A percentile compares a stretch with the other conserved stretches of the same genome.
phyloP scores from a whole-genome alignment of 2,797 vertebrate species.

The Ctenosaura bakeri region DNA sequence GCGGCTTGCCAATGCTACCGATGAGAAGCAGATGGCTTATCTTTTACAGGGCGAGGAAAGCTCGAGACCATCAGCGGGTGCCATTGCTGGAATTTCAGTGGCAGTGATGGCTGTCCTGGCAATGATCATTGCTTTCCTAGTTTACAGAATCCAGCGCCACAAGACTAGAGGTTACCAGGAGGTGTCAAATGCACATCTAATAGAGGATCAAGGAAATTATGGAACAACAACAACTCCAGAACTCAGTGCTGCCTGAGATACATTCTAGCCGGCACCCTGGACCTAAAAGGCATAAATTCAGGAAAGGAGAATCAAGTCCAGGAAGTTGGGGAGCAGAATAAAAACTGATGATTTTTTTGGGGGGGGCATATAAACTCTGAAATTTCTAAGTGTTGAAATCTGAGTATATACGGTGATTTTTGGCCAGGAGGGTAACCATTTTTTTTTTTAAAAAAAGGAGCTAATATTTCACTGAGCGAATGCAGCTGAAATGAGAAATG shows the following conservation, averaged over 20 bases:
- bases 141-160: background rate
- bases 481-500: background rate
- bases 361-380: background rate
- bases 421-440: background rate
- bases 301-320: background rate
- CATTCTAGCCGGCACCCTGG: background rate
- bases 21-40: constrained; percentile 29
- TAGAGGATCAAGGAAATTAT: background rate
- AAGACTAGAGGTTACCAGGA: constrained; percentile 6
- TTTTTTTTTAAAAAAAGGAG: background rate
- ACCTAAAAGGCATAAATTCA: background rate
- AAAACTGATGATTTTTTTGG: background rate
- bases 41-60: background rate
- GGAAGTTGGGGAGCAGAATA: background rate
- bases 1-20: constrained; percentile 74
- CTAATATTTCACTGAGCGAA: background rate
- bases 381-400: background rate
- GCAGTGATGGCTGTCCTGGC: background rate
- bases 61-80: background rate
- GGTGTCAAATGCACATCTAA: background rate
- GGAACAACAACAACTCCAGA: constrained; percentile 1
- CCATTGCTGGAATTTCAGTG: background rate
- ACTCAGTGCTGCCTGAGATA: constrained; percentile 13
- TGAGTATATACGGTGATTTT: background rate
- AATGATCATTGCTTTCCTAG: background rate